These are phyloP conservation scores for Leucoraja erinaceus DNA, from an alignment of 2,113 vertebrate species.

Conservation along the genomic window DNA sequence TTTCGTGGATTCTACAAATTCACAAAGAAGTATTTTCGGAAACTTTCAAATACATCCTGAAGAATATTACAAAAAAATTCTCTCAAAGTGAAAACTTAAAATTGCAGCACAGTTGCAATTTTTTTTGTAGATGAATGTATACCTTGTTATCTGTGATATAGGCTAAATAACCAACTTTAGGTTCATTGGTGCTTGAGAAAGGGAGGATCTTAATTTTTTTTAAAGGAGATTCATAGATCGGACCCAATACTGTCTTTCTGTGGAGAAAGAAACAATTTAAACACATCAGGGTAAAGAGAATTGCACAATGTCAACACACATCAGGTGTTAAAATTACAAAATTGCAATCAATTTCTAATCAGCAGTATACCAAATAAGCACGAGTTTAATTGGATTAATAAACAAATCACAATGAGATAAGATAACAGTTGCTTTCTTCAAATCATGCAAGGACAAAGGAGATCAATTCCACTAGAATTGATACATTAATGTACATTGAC, in stretches of 20 bases:
- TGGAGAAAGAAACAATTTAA: constrained; percentile 37
- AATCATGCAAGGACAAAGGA: not conserved
- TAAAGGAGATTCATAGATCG: constrained; percentile 72
- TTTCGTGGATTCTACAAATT: no score
- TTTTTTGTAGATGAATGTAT: not conserved
- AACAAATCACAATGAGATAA: not conserved
- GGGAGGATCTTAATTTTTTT: constrained; percentile 71
- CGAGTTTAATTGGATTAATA: not conserved
- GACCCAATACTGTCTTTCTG: constrained; percentile 80
- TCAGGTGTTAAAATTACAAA: not conserved
- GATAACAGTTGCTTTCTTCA: not conserved
- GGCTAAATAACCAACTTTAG: constrained; percentile 60
- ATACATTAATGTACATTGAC: not conserved
- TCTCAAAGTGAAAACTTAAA: not conserved
- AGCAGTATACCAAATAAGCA: not conserved
- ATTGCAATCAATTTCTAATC: not conserved
- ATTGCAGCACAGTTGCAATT: not conserved
- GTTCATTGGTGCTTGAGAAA: constrained; percentile 38
- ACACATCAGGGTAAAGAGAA: not conserved
- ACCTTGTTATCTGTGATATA: constrained; percentile 85
- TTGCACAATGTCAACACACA: not conserved
- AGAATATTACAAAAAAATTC: not conserved
- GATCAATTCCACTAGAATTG: not conserved
- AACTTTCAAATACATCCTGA: not conserved
- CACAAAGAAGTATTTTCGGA: not conserved